These are phyloP conservation scores for Achatina immaculata DNA, from an alignment of 1,140 invertebrate species.

Conservation along the genomic window DNA sequence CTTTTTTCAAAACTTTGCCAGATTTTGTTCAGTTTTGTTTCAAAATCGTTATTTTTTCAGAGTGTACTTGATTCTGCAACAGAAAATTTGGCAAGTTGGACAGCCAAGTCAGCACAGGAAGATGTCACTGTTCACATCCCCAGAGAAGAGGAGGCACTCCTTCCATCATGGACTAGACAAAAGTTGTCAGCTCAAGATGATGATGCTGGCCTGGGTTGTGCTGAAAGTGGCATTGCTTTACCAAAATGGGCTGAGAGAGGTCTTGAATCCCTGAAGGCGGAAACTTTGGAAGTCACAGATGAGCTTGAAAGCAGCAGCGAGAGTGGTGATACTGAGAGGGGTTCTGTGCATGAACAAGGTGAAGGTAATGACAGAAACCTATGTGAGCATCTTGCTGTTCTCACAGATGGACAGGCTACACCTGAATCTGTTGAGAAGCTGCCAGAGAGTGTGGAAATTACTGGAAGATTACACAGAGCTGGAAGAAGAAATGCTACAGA, in stretches of 20 bases:
- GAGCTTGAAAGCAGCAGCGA: conserved; percentile 40
- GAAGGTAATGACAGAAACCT: not conserved
- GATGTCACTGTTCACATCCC: not conserved
- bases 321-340: not conserved
- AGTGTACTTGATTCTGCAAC: not conserved
- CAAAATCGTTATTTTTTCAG: no score
- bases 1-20: no score
- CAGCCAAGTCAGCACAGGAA: not conserved
- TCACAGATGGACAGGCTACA: no score
- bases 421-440: no score
- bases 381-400: not conserved
- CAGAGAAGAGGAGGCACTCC: not conserved
- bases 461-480: not conserved
- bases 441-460: no score
- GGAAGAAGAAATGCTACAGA: not conserved
- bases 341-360: not conserved
- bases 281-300: conserved; percentile 43
- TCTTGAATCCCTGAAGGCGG: not conserved
- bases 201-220: not conserved
- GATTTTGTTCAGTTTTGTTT: no score
- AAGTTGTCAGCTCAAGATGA: not conserved
- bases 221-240: not conserved
- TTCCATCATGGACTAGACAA: conserved; percentile 45
- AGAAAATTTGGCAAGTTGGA: conserved; percentile 13
- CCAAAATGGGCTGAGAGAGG: conserved; percentile 31